phyloP scores from a whole-genome alignment of 2,888 invertebrate species.

The Noctua comes region DNA sequence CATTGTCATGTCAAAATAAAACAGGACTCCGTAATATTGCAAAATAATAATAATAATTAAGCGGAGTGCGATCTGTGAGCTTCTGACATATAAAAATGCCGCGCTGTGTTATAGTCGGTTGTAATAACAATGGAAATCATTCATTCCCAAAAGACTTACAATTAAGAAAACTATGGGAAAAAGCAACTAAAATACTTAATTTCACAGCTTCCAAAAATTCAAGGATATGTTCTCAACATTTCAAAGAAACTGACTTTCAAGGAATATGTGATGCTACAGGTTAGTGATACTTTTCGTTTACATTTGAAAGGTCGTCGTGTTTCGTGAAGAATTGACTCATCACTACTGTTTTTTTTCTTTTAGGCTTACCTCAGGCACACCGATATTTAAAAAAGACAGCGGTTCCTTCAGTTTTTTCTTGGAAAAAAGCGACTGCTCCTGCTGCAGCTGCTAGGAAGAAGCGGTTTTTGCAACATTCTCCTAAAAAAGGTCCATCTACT shows the following conservation, averaged over 20 bases:
- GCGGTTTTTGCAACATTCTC: neutral
- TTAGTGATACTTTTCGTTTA: neutral
- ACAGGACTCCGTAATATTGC: neutral
- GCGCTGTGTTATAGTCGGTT: neutral
- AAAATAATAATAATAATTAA: neutral
- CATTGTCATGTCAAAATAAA: neutral
- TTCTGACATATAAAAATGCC: neutral
- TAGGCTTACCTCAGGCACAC: neutral
- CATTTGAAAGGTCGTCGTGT: neutral
- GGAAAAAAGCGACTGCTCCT: neutral
- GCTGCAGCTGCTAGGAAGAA: neutral
- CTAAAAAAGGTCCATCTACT: neutral
- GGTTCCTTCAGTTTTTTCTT: neutral
- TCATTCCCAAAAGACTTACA: neutral
- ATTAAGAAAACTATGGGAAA: slow-evolving; percentile 2
- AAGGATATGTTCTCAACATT: slow-evolving; percentile 6
- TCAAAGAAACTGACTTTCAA: slow-evolving; percentile 2
- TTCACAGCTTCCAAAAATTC: slow-evolving; percentile 3
- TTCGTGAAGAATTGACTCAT: neutral
- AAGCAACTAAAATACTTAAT: neutral
- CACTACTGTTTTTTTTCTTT: neutral
- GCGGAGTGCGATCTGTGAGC: too few species aligned
- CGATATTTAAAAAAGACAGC: slow-evolving; percentile 6
- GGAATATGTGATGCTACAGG: slow-evolving; percentile 3
- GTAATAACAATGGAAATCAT: slow-evolving; percentile 11